Conservation (phyloP, 2,888 invertebrate genomes). For the Lucinisca nassula region DNA sequence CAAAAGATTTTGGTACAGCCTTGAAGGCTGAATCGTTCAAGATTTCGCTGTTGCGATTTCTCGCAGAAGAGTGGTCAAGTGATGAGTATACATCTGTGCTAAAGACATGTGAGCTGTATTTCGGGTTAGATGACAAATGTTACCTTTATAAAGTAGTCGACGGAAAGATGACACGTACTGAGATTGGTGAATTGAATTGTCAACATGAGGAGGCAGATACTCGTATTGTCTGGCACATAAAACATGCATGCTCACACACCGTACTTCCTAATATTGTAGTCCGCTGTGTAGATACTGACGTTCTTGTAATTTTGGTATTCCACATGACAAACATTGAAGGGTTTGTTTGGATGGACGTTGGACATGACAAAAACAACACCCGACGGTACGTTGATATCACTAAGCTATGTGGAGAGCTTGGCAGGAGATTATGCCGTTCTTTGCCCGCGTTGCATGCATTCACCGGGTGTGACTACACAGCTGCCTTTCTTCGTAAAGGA, state of each 20-base stretch:
- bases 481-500: constrained; percentile 13
- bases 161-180: neutral
- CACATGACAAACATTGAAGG: neutral
- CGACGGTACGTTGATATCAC: neutral
- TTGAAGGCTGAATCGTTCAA: neutral
- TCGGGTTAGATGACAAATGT: neutral
- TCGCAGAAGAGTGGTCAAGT: neutral
- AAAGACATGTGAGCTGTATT: neutral
- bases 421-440: neutral
- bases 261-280: neutral
- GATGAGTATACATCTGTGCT: neutral
- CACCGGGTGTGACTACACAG: neutral
- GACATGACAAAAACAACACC: neutral
- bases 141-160: no score
- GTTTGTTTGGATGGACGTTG: neutral
- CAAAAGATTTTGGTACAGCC: neutral
- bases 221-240: neutral
- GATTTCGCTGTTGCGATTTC: neutral
- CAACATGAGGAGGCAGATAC: neutral
- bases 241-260: neutral
- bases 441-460: neutral
- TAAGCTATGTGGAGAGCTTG: neutral
- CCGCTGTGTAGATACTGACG: neutral
- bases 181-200: neutral
- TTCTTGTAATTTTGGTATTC: neutral